Conservation (phyloP, 53 echinoderm and acorn worm species). For the Echinarachnius parma region DNA sequence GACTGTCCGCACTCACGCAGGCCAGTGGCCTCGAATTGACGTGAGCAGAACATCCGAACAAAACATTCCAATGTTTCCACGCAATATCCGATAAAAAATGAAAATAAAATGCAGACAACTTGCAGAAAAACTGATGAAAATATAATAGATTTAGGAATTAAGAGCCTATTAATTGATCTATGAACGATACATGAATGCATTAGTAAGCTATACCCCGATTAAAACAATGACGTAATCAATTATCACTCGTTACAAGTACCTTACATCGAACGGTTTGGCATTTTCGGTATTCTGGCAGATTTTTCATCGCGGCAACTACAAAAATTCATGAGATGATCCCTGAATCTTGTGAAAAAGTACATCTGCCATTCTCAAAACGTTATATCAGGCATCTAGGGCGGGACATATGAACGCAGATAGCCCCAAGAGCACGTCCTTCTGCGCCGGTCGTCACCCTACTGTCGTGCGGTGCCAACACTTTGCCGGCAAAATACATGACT, state of each 20-base stretch:
- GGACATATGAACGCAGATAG: conserved; percentile 31
- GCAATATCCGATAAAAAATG: too few species aligned
- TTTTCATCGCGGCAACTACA: not conserved
- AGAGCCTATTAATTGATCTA: not conserved
- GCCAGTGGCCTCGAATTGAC: conserved; percentile 13
- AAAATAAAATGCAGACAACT: too few species aligned
- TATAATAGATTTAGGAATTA: too few species aligned
- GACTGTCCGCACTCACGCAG: conserved; percentile 47
- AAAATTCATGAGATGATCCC: conserved; percentile 43
- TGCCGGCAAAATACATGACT: not conserved
- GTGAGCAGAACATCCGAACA: not conserved
- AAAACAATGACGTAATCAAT: too few species aligned
- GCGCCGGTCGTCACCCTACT: conserved; percentile 8
- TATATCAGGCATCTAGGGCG: conserved; percentile 11
- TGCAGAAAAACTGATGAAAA: too few species aligned
- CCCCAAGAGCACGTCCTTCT: not conserved
- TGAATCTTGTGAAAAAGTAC: conserved; percentile 39
- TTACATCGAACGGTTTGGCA: not conserved
- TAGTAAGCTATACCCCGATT: not conserved
- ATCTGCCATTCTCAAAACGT: conserved; percentile 39
- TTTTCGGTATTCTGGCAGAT: not conserved
- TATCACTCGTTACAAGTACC: not conserved
- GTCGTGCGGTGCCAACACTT: conserved; percentile 2
- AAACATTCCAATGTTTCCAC: not conserved
- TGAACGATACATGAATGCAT: not conserved